Base-by-base conservation (phyloP, 2,113 vertebrate genomes). In the Indicator maculatus region DNA sequence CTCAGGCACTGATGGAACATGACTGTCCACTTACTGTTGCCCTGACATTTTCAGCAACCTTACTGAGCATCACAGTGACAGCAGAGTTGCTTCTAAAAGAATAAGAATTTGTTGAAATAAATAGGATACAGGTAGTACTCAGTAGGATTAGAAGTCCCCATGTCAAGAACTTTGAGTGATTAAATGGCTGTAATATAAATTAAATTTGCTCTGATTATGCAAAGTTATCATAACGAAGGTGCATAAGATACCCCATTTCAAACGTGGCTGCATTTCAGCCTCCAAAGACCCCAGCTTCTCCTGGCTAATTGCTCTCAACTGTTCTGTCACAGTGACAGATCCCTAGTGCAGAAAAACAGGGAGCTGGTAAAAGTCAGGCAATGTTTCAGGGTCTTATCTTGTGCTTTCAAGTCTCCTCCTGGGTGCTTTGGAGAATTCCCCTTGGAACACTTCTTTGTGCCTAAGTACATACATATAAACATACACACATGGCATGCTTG, bases 401-500 rank as follows among this genome's bases (percentile, higher is more conserved):
- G 8, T 26, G 23, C 31, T 84, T 84, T 78, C 74, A 69, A 72
- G 39, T 30, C 36, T 70, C 21, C 21, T 79, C 13, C n/a, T 27
- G 27, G 8, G 33, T 33, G 21, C 33, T 79, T 47, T 44, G 23
- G 21, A 85, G 86, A 89, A 63, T n/a, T 73, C 31, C 44, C 33
- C 38, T 82, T 65, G 19, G 33, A 90, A 38, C 75, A 60, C 15
- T 77, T 56, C 7, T 41, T 55, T n/a, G 23, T 75, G 44, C 26
- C 16, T 18, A 45, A 45, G 18, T 45, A 45, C 45, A 23, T 30
- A 17, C 26, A 9, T 7, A 9, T 12, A 66, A 4, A 13, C 16
- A 16, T 18, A 18, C 30, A 6, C 5, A 74, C 7, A 52, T 0
- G 33, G 19, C 28, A 52, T 2, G 1, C 61, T 58, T 72, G 19